A percentile compares a stretch with the other conserved stretches of the same genome.
Conservation (phyloP, 2,113 vertebrate genomes). For the Entosphenus tridentatus region DNA sequence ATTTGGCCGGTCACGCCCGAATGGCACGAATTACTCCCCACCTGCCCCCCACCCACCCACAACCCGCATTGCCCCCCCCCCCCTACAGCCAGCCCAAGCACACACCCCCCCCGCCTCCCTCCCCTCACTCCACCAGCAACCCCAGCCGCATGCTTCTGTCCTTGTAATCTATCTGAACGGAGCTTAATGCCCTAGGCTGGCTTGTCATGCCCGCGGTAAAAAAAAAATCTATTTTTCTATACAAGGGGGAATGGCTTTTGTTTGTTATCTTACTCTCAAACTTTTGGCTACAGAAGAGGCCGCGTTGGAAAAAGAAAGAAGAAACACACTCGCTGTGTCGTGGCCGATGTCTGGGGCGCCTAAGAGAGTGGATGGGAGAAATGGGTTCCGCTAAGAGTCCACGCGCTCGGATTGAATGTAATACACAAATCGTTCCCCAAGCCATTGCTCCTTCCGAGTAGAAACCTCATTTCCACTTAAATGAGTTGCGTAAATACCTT, state of each 20-base stretch:
- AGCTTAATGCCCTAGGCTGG: constrained; percentile 1
- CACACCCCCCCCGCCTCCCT: background rate
- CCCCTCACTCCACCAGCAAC: no score
- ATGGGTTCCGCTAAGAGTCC: constrained; percentile 1
- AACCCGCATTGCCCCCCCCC: background rate
- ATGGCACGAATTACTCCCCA: background rate
- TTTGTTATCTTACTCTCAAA: background rate
- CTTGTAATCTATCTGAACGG: constrained; percentile 4
- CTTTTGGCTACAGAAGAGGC: constrained; percentile 2
- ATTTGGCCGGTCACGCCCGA: constrained; percentile 6
- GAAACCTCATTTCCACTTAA: constrained; percentile 6
- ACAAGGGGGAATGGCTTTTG: background rate
- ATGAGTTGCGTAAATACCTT: constrained; percentile 6
- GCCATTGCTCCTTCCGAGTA: background rate
- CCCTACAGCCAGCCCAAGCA: background rate
- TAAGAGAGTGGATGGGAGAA: background rate
- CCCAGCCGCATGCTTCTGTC: background rate
- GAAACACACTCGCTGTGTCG: background rate
- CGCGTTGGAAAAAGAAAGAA: background rate
- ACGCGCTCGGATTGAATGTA: constrained; percentile 1
- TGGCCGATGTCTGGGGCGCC: background rate
- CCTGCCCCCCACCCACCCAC: no score
- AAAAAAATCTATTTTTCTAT: constrained; percentile 1
- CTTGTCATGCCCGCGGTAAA: background rate
- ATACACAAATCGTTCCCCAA: constrained; percentile 3